Evolutionary conservation across 1,140 invertebrate species (phyloP).

Genomic region (Nasonia vitripennis): DNA sequence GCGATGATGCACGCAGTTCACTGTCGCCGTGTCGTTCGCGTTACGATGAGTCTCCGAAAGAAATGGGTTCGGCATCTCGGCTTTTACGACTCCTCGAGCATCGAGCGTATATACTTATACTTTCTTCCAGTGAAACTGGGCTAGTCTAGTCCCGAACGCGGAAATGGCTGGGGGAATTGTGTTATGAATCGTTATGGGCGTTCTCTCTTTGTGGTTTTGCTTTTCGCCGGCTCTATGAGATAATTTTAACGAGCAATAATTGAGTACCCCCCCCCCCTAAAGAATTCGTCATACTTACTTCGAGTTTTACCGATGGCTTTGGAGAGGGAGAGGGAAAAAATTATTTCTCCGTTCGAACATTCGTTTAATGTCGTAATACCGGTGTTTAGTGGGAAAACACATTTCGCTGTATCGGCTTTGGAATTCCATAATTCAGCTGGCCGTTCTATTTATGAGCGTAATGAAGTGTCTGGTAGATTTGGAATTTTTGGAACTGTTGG

Average conservation of each 20-base stretch:
- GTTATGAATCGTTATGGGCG: neutral
- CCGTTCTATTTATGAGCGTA: neutral
- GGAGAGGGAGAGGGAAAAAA: neutral
- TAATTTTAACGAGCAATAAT: constrained; percentile 5
- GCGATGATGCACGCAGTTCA: neutral
- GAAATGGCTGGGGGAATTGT: constrained; percentile 10
- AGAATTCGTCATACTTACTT: neutral
- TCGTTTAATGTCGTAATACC: neutral
- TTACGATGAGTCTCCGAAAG: neutral
- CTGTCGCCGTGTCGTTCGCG: neutral
- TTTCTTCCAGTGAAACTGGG: constrained; percentile 15
- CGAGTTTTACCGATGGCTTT: neutral
- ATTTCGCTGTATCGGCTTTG: neutral
- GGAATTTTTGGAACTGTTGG: neutral
- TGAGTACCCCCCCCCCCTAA: neutral
- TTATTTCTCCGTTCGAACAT: neutral
- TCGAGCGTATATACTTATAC: constrained; percentile 17
- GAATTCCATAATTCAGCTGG: neutral
- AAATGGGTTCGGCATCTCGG: neutral
- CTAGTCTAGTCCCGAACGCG: constrained; percentile 15
- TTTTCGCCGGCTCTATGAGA: neutral
- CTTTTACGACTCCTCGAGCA: constrained; percentile 12
- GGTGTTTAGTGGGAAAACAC: neutral
- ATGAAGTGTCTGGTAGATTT: neutral
- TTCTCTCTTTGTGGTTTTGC: neutral